phyloP scores from a whole-genome alignment of 2,797 vertebrate genomes.

The Lophotriccus pileatus region DNA sequence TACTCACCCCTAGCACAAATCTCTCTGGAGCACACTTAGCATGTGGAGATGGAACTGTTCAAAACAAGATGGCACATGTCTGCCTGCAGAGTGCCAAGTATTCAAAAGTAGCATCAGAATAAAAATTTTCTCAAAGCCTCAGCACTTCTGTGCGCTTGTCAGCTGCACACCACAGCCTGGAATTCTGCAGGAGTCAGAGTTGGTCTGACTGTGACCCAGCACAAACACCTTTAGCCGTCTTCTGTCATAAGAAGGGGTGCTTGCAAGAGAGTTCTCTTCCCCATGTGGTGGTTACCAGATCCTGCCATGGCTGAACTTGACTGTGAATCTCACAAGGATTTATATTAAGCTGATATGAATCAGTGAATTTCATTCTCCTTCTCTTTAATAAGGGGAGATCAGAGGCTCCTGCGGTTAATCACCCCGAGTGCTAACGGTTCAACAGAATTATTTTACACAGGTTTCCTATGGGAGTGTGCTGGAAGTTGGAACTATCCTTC shows the following conservation, averaged over 20 bases:
- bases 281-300: neutral
- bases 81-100: conserved; percentile 18
- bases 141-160: neutral
- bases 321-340: neutral
- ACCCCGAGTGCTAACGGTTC: conserved; percentile 41
- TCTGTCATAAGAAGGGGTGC: neutral
- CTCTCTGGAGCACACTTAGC: neutral
- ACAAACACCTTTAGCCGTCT: neutral
- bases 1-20: neutral
- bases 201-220: neutral
- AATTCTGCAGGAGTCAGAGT: neutral
- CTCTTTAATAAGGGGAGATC: conserved; percentile 55
- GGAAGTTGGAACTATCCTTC: neutral
- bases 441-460: conserved; percentile 25
- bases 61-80: conserved; percentile 48
- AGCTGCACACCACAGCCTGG: neutral
- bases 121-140: neutral
- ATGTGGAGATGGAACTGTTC: conserved; percentile 7
- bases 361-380: conserved; percentile 48
- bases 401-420: conserved; percentile 44
- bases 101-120: conserved; percentile 25
- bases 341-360: conserved; percentile 64
- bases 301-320: neutral
- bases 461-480: conserved; percentile 40
- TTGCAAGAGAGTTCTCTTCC: neutral